phyloP scores from a whole-genome alignment of 1,140 invertebrate genomes.

The Leptinotarsa lineolata region DNA sequence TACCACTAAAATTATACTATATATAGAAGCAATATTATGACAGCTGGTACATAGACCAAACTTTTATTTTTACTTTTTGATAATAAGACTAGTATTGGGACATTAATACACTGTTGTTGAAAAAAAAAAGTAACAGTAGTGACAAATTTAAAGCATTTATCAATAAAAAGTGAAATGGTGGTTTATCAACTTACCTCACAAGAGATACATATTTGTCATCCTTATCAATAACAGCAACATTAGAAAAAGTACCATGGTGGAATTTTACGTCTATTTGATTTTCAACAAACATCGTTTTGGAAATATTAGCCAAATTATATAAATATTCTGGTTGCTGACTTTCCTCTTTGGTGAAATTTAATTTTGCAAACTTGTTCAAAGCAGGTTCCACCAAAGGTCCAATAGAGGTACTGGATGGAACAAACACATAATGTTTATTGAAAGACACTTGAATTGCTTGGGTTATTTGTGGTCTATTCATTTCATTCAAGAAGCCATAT shows the following conservation, averaged over 20 bases:
- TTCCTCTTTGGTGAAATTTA: conserved; percentile 48
- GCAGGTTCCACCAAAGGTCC: conserved; percentile 42
- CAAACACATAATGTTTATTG: conserved; percentile 51
- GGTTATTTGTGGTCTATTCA: conserved; percentile 42
- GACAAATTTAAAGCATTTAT: no score
- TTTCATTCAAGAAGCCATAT: conserved; percentile 48
- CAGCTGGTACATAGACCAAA: no score
- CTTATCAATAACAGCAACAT: conserved; percentile 68
- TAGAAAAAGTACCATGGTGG: conserved; percentile 60
- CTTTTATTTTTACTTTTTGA: no score
- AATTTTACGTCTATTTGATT: conserved; percentile 28
- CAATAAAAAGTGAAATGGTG: no score
- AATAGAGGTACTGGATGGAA: conserved; percentile 48
- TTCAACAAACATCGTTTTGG: neutral
- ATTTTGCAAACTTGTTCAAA: conserved; percentile 44
- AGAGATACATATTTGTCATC: conserved; percentile 72
- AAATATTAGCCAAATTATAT: conserved; percentile 29
- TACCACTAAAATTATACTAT: conserved; percentile 53
- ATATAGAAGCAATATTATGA: no score
- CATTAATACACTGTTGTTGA: no score
- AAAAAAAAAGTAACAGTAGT: no score
- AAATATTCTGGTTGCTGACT: conserved; percentile 40
- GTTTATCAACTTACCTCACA: conserved; percentile 64
- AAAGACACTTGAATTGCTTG: conserved; percentile 47
- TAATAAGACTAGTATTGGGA: no score